These are phyloP conservation scores for Dinocampus coccinellae DNA, from an alignment of 2,888 invertebrate species.

Conservation along the genomic window DNA sequence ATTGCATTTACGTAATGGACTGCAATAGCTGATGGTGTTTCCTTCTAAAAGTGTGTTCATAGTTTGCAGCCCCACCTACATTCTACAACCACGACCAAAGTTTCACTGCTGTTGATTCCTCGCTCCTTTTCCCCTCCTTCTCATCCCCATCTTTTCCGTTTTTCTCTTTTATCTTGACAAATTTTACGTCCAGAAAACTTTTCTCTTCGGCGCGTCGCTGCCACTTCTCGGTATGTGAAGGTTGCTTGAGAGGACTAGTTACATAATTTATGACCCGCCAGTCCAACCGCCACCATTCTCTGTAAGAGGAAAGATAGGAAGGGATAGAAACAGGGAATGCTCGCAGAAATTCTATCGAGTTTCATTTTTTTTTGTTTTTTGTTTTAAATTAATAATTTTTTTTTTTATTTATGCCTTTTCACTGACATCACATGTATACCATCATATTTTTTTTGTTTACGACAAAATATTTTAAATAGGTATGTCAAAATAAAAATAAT, in stretches of 20 bases:
- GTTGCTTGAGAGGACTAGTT: conserved; percentile 40
- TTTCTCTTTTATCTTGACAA: conserved; percentile 32
- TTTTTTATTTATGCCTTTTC: no score
- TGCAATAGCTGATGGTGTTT: conserved; percentile 24
- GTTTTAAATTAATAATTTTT: no score
- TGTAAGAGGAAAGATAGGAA: no score
- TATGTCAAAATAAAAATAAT: no score
- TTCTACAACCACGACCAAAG: conserved; percentile 28
- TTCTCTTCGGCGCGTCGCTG: conserved; percentile 27
- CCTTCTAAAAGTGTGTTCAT: conserved; percentile 3
- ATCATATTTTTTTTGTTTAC: no score
- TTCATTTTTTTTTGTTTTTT: neutral
- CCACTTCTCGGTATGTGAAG: conserved; percentile 27
- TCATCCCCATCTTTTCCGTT: conserved; percentile 3
- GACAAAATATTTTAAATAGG: no score
- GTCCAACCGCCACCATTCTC: conserved; percentile 39
- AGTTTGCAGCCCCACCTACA: conserved; percentile 20
- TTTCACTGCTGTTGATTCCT: conserved; percentile 26
- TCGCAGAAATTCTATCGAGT: conserved; percentile 31
- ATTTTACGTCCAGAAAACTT: conserved; percentile 45
- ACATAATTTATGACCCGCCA: conserved; percentile 47
- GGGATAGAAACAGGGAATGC: conserved; percentile 35
- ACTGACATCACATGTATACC: no score
- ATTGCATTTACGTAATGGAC: conserved; percentile 41
- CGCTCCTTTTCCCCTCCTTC: conserved; percentile 2